Evolutionary conservation across 2,797 vertebrate genomes (phyloP).

Genomic region (Aeoliscus strigatus): DNA sequence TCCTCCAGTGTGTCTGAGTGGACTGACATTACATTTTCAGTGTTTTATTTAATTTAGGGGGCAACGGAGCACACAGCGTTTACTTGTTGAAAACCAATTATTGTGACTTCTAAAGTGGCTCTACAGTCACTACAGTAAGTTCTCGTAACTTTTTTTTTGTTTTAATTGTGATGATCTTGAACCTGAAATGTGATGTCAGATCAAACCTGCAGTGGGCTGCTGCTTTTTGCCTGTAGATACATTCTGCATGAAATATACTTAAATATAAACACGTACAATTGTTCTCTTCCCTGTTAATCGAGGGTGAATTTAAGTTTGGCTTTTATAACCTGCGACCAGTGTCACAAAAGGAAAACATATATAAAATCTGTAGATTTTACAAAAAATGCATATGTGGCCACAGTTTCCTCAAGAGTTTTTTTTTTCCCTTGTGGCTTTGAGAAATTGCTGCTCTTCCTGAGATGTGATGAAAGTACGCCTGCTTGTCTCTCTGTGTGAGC

Average conservation of each 20-base stretch:
- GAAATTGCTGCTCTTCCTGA: slow-evolving; percentile 20
- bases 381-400: too few species aligned
- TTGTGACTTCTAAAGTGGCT: slow-evolving; percentile 25
- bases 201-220: too few species aligned
- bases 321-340: too few species aligned
- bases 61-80: slow-evolving; percentile 29
- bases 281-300: too few species aligned
- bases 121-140: slow-evolving; percentile 21
- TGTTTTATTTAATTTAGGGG: slow-evolving; percentile 39
- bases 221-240: slow-evolving; percentile 13
- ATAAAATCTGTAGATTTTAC: too few species aligned
- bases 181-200: slow-evolving; percentile 4
- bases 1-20: slow-evolving; percentile 39
- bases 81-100: slow-evolving; percentile 46
- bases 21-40: slow-evolving; percentile 41
- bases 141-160: slow-evolving; percentile 15
- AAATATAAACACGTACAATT: too few species aligned
- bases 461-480: slow-evolving; percentile 3
- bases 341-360: too few species aligned
- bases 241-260: too few species aligned
- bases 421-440: slow-evolving; percentile 10
- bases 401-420: slow-evolving; percentile 11
- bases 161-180: slow-evolving; percentile 7
- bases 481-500: slow-evolving; percentile 7
- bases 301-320: too few species aligned